Percentiles rank a stretch among this genome's conserved stretches.
phyloP scores from a whole-genome alignment of 1,140 invertebrate species.

The Teleogryllus occipitalis region DNA sequence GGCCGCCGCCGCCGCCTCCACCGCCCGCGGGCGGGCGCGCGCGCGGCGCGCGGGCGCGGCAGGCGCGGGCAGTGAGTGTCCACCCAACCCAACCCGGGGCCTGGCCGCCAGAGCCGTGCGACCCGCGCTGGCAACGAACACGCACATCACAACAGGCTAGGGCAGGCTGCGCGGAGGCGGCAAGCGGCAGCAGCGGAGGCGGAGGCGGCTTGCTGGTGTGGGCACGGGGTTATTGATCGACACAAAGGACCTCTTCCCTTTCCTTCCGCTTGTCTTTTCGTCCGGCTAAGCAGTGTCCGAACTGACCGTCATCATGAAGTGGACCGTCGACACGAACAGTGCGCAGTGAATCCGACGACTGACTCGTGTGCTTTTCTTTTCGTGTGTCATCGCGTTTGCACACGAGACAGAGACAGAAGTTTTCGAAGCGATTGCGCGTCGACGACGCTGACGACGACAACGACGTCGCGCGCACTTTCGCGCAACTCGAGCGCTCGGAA shows the following conservation, averaged over 20 bases:
- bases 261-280: constrained; percentile 14
- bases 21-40: constrained; percentile 22
- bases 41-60: constrained; percentile 21
- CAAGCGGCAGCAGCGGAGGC: not conserved
- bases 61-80: constrained; percentile 21
- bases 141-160: constrained; percentile 14
- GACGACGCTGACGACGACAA: not conserved
- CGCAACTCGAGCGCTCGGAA: not conserved
- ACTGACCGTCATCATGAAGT: constrained; percentile 11
- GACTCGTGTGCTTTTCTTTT: not conserved
- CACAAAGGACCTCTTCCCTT: constrained; percentile 18
- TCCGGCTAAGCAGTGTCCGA: constrained; percentile 6
- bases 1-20: constrained; percentile 25
- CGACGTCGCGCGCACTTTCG: not conserved
- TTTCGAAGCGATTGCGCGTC: not conserved
- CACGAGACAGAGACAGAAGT: not conserved
- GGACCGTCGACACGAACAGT: not conserved
- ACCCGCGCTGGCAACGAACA: constrained; percentile 7
- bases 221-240: constrained; percentile 20
- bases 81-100: constrained; percentile 12
- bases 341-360: not conserved
- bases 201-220: constrained; percentile 7
- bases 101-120: constrained; percentile 8
- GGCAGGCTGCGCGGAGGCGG: constrained; percentile 1
- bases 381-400: not conserved